phyloP scores from a whole-genome alignment of 2,888 invertebrate species.

The Spisula solida region DNA sequence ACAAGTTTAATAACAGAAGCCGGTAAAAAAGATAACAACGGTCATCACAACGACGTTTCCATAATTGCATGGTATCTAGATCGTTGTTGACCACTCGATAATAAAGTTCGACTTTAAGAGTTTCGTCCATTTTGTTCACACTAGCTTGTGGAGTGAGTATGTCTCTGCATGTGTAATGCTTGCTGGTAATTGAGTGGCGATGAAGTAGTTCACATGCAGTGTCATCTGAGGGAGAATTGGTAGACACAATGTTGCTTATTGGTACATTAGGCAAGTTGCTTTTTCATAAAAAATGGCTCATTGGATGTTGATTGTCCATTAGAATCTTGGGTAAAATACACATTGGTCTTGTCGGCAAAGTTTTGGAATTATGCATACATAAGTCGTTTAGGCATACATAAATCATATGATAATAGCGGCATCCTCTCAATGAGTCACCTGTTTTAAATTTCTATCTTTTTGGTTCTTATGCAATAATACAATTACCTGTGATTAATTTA shows the following conservation, averaged over 20 bases:
- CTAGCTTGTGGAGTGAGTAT: background rate
- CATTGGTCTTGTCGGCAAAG: constrained; percentile 39
- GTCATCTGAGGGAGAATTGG: constrained; percentile 29
- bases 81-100: background rate
- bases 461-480: too few species aligned
- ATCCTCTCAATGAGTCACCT: too few species aligned
- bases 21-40: background rate
- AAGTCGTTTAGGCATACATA: too few species aligned
- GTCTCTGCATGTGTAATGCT: constrained; percentile 72
- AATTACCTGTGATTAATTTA: too few species aligned
- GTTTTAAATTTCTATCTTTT: too few species aligned
- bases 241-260: constrained; percentile 60
- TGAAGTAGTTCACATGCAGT: constrained; percentile 48
- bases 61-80: constrained; percentile 48
- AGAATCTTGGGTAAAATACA: constrained; percentile 20
- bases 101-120: constrained; percentile 21
- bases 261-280: constrained; percentile 61
- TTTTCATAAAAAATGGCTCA: constrained; percentile 38
- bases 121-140: background rate
- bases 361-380: background rate
- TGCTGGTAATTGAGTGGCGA: constrained; percentile 72
- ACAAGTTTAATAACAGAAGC: background rate
- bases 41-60: constrained; percentile 52
- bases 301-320: background rate
- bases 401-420: too few species aligned